phyloP scores from a whole-genome alignment of 1,140 invertebrate genomes.

The Whitmania pigra region DNA sequence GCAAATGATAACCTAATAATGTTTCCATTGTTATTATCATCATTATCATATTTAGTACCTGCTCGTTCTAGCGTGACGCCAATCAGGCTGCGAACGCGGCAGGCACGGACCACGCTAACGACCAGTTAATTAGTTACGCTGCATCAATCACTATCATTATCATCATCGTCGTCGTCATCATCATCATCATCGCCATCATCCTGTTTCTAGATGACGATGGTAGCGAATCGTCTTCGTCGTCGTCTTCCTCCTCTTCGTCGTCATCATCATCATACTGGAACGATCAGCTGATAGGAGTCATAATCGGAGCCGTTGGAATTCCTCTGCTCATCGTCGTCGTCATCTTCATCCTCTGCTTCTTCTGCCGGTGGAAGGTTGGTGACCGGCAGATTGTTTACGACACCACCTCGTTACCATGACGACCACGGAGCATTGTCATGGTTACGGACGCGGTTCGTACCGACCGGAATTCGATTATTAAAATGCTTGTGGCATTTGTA shows the following conservation, averaged over 20 bases:
- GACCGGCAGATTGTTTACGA: constrained; percentile 54
- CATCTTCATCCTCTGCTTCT: constrained; percentile 59
- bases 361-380: constrained; percentile 51
- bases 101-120: too few species aligned
- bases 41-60: too few species aligned
- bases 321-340: constrained; percentile 62
- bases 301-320: constrained; percentile 63
- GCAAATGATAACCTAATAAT: too few species aligned
- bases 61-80: too few species aligned
- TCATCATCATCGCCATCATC: constrained; percentile 1
- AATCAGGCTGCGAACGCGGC: too few species aligned
- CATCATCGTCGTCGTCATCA: constrained; percentile 4
- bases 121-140: too few species aligned
- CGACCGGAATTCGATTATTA: too few species aligned
- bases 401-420: constrained; percentile 43
- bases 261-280: constrained; percentile 28
- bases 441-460: too few species aligned
- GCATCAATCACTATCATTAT: background rate
- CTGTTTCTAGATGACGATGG: too few species aligned
- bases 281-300: constrained; percentile 61
- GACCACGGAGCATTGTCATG: constrained; percentile 36
- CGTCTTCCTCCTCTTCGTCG: background rate
- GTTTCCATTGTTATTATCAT: too few species aligned
- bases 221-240: too few species aligned
- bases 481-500: too few species aligned